Evolutionary conservation across 1,140 invertebrate species (phyloP).

Genomic region (Physella acuta): DNA sequence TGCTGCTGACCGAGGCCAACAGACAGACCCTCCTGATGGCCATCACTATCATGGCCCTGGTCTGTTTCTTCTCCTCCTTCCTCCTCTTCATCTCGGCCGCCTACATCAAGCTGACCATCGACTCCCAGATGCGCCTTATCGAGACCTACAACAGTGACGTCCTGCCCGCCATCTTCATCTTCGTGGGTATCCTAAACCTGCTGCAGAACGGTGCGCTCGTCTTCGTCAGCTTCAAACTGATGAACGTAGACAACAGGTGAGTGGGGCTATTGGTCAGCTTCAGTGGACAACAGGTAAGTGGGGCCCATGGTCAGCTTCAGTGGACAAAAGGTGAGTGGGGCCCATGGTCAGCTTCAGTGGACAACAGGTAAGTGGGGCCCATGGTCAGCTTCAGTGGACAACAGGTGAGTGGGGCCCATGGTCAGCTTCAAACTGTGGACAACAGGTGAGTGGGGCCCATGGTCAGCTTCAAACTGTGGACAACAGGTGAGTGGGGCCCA

Average conservation of each 20-base stretch:
- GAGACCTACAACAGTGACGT: constrained; percentile 25
- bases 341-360: too few relatives aligned
- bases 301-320: too few relatives aligned
- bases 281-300: too few relatives aligned
- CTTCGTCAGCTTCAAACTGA: constrained; percentile 7
- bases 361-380: too few relatives aligned
- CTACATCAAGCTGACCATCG: constrained; percentile 16
- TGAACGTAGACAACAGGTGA: constrained; percentile 12
- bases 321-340: too few relatives aligned
- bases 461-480: too few relatives aligned
- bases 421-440: too few relatives aligned
- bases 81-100: constrained; percentile 15
- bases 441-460: too few relatives aligned
- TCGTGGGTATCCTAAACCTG: constrained; percentile 20
- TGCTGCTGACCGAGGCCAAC: constrained; percentile 5
- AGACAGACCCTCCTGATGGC: constrained; percentile 13
- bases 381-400: too few relatives aligned
- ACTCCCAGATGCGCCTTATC: constrained; percentile 11
- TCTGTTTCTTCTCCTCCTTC: constrained; percentile 25
- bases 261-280: too few relatives aligned
- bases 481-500: too few relatives aligned
- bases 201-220: background rate
- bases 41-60: constrained; percentile 8
- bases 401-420: too few relatives aligned
- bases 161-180: constrained; percentile 12